Evolutionary conservation across 2,888 invertebrate species (phyloP).

Genomic region (Leptopterna dolabrata): DNA sequence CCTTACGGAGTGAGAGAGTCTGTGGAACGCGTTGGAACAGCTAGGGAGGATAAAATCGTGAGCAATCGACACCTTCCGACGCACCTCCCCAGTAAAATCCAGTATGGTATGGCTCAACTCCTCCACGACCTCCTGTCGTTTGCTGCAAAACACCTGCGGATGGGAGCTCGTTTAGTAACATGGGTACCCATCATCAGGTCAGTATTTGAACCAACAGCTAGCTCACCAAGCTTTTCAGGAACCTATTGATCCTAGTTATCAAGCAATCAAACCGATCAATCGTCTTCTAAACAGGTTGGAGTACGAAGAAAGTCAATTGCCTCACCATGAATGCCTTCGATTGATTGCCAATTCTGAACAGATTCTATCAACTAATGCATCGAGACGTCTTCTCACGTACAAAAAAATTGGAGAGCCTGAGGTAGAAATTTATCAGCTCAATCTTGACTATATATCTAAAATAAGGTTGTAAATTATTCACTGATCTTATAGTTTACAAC

Average conservation of each 20-base stretch:
- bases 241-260: not conserved
- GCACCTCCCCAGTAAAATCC: conserved; percentile 87
- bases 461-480: too few species aligned
- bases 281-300: conserved; percentile 72
- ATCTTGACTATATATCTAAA: too few species aligned
- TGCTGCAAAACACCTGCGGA: conserved; percentile 79
- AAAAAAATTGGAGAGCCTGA: conserved; percentile 72
- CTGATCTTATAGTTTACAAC: too few species aligned
- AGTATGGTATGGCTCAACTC: conserved; percentile 85
- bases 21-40: conserved; percentile 82
- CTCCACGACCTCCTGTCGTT: conserved; percentile 87
- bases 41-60: conserved; percentile 71
- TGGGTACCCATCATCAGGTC: conserved; percentile 94
- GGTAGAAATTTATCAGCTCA: conserved; percentile 57
- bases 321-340: conserved; percentile 81
- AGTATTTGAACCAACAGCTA: not conserved
- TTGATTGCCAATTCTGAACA: conserved; percentile 91
- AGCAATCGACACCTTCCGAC: conserved; percentile 75
- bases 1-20: conserved; percentile 98
- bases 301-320: conserved; percentile 79
- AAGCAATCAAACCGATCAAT: not conserved
- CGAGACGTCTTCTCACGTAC: conserved; percentile 87
- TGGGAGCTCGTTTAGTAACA: conserved; percentile 87
- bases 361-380: conserved; percentile 80
- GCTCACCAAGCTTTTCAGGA: not conserved